Percentiles rank a stretch among this genome's conserved stretches.
Conservation (phyloP, 2,113 vertebrate genomes). For the Oceanites oceanicus region DNA sequence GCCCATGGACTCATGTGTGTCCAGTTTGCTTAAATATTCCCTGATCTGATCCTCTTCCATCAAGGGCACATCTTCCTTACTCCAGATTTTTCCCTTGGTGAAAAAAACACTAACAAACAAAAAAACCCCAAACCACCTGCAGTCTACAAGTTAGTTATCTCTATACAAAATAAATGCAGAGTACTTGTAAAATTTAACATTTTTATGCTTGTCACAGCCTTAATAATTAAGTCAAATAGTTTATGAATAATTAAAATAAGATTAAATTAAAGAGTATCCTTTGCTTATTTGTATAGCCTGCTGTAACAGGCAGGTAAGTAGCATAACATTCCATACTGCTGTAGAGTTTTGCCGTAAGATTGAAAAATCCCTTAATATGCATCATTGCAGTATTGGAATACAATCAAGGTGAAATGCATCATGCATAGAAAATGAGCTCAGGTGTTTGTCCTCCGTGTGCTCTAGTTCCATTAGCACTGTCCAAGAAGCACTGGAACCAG, state of each 20-base stretch:
- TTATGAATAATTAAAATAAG: constrained; percentile 80
- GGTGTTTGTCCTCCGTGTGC: constrained; percentile 88
- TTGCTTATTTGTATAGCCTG: constrained; percentile 44
- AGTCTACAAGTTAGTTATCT: constrained; percentile 64
- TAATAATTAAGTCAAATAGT: constrained; percentile 74
- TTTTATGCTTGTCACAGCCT: constrained; percentile 58
- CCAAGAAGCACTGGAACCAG: constrained; percentile 85
- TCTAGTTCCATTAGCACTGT: constrained; percentile 87
- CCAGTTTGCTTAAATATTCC: neutral
- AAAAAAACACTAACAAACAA: neutral
- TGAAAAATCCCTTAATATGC: constrained; percentile 56
- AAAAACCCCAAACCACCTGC: neutral
- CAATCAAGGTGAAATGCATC: constrained; percentile 35
- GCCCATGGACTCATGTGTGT: neutral
- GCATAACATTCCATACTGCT: neutral
- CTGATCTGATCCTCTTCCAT: neutral
- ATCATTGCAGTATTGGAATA: constrained; percentile 51
- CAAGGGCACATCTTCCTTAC: neutral
- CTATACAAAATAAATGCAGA: constrained; percentile 67
- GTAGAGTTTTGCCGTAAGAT: constrained; percentile 39
- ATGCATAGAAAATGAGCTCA: constrained; percentile 88
- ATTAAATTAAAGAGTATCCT: constrained; percentile 68
- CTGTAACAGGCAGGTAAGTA: constrained; percentile 4
- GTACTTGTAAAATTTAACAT: constrained; percentile 67
- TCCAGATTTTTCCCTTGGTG: neutral